Evolutionary conservation across 1,140 invertebrate species (phyloP), one percentile per base, ranked within the genome.

Genomic region (Eufriesea mexicana): DNA sequence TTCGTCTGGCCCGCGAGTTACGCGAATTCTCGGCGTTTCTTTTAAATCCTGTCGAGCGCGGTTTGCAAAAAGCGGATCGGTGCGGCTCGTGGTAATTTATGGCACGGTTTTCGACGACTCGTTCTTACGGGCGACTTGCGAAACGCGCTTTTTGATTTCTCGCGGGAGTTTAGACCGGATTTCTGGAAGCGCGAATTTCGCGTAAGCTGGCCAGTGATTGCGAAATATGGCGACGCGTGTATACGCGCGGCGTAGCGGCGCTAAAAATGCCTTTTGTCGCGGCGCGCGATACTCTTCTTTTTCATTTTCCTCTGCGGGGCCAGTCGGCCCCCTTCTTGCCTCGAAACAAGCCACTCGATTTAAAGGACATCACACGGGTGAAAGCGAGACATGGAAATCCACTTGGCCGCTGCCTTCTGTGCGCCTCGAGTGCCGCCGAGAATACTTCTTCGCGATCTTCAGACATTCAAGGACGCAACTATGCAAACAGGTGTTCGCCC

Each of bases 301-400:
- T 45, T 59, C 70, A 16, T 10, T 14, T 18, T 45, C 25, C 14
- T 71, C 23, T 6, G 2, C n/a, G 20, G 0, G 25, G 7, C 18
- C 25, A 49, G n/a, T 61, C 35, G 23, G 35, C 5, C 45, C 23
- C 23, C 35, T 59, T n/a, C 61, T 57, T 23, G 16, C 59, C 59
- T 45, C n/a, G 61, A 42, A 28, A 80, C 70, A 73, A 67, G 78
- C 83, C 78, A 84, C 71, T 81, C 77, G 77, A 80, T 81, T 80
- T 54, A 80, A 81, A 80, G 78, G 68, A 84, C 83, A 80, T 84
- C 83, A 25, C 59, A 12, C 74, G 20, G 61, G 82, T 79, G 76
- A 84, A 84, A 79, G 79, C 71, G 59, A 70, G 84, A 86, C 84
- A 86, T 86, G 81, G 75, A 86, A 86, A 86, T 86, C 81, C 84